These are phyloP conservation scores for Acinonyx jubatus DNA, from an alignment of 2,113 vertebrate genomes.

Conservation along the genomic window DNA sequence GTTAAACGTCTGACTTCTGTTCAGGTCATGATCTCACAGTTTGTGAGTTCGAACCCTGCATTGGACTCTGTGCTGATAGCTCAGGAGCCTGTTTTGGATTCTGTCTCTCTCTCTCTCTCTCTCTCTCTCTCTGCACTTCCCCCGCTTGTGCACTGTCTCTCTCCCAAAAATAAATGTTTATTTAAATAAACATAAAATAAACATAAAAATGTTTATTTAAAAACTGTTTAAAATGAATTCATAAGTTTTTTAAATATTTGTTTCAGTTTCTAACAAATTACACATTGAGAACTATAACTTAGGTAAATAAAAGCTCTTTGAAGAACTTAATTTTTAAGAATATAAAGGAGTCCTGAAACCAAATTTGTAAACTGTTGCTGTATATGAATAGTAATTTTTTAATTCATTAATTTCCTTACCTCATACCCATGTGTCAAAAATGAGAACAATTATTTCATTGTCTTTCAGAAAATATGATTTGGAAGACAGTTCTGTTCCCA, in stretches of 20 bases:
- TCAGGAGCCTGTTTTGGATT: no score
- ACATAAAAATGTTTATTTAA: no score
- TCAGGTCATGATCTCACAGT: no score
- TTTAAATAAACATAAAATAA: no score
- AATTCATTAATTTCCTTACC: conserved; percentile 10
- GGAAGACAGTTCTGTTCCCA: neutral
- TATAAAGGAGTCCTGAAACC: neutral
- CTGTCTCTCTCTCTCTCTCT: no score
- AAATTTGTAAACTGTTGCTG: neutral
- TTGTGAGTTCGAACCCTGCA: no score
- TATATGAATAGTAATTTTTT: neutral
- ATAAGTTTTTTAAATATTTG: neutral
- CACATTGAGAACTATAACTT: neutral
- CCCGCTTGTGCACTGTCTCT: no score
- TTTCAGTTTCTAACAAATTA: conserved; percentile 35
- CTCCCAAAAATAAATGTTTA: no score
- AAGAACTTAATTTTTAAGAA: neutral
- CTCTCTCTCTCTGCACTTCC: no score
- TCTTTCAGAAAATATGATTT: conserved; percentile 4
- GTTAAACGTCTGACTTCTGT: no score
- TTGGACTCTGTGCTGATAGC: no score
- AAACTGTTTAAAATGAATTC: neutral
- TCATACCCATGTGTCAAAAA: neutral
- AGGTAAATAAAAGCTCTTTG: neutral
- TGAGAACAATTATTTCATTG: conserved; percentile 8